These are phyloP conservation scores for Hephaestus fuliginosus DNA, from an alignment of 2,797 vertebrate genomes.

Conservation along the genomic window DNA sequence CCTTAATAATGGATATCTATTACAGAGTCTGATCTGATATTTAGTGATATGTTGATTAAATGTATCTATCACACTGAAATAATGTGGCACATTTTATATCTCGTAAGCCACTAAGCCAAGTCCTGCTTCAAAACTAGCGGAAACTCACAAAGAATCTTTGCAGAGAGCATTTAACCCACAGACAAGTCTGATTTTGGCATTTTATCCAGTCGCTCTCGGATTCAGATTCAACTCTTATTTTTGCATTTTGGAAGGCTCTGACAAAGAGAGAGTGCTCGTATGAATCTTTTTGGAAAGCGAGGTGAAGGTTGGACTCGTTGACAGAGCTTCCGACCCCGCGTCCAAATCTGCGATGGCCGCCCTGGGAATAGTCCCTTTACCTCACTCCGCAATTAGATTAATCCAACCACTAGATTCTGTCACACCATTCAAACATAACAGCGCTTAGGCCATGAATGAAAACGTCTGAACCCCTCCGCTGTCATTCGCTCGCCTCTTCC, in stretches of 20 bases:
- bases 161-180: too few species aligned
- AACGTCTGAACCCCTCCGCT: slow-evolving; percentile 90
- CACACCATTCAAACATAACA: slow-evolving; percentile 88
- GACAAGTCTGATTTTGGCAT: neutral
- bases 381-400: slow-evolving; percentile 86
- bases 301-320: neutral
- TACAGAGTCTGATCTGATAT: neutral
- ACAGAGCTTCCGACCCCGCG: neutral
- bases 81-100: neutral
- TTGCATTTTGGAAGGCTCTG: neutral
- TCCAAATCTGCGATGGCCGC: neutral
- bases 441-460: slow-evolving; percentile 90
- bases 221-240: too few species aligned
- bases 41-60: neutral
- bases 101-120: neutral
- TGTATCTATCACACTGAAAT: too few species aligned
- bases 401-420: slow-evolving; percentile 73
- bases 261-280: neutral
- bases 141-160: neutral
- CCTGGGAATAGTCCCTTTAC: slow-evolving; percentile 77
- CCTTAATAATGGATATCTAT: neutral
- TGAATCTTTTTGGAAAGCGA: neutral
- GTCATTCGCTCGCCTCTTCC: slow-evolving; percentile 86
- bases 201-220: neutral
- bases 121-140: neutral